Base-by-base conservation (phyloP, 1,140 invertebrate species). In the Apis cerana region DNA sequence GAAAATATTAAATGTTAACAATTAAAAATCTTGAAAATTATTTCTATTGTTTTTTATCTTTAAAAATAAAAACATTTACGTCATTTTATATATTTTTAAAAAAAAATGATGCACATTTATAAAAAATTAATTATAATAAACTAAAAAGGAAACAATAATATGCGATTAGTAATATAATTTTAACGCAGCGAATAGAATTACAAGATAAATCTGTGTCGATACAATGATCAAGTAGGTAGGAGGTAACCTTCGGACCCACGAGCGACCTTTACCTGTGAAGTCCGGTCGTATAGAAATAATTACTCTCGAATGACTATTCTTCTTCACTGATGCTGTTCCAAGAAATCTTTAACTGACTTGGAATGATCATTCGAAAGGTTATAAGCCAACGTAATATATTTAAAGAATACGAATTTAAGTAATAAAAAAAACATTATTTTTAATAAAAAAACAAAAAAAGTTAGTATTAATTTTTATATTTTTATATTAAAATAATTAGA, bases 181-280 rank as follows among this genome's bases (percentile, higher is more conserved):
- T 61, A 75, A 85, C 62, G 76, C 69, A 61, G n/a, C 59, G 70
- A 78, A 70, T 71, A 74, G 68, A 56, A 77, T 75, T 67, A 87
- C 59, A 61, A 80, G 75, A 82, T 79, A 84, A 84, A 89, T 87
- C 68, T 76, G 72, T 87, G 87, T 65, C 85, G 85, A 87, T 82
- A 75, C 78, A 59, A 43, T 72, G 62, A 80, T 86, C 67, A 65
- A 80, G 64, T 84, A 75, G 79, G 83, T 80, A 85, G 80, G 85
- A 83, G 82, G 79, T 89, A 89, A 90, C 89, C 89, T 90, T 90
- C 89, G 88, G 88, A 90, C 88, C 84, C 89, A 85, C 83, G 61
- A 62, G 74, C 83, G 89, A 90, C 89, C 89, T 90, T 90, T 90
- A 90, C 89, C 88, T 90, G 89, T 77, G 68, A 61, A 70, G 84